Percentiles rank a stretch among this genome's conserved stretches.
Evolutionary conservation across 2,888 invertebrate species (phyloP).

Genomic region (Harpalus rubripes): DNA sequence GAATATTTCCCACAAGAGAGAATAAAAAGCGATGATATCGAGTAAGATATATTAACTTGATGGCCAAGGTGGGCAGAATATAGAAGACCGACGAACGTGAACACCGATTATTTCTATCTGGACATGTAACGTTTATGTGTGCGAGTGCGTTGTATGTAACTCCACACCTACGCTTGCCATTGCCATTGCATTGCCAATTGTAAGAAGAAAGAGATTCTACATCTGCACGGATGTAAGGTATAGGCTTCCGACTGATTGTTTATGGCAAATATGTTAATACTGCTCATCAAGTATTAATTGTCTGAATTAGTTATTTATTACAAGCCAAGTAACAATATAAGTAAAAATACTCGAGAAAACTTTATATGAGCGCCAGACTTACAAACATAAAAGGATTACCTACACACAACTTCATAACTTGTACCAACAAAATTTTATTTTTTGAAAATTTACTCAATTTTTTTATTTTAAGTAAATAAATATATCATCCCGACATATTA

Average conservation of each 20-base stretch:
- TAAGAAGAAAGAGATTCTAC: conserved; percentile 5
- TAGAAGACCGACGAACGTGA: conserved; percentile 20
- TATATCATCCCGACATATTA: too few relatives aligned
- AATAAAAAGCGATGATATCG: background rate
- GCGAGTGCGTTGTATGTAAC: conserved; percentile 26
- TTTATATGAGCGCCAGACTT: too few relatives aligned
- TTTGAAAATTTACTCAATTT: too few relatives aligned
- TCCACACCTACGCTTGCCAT: conserved; percentile 26
- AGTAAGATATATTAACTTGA: background rate
- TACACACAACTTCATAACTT: too few relatives aligned
- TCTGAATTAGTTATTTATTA: too few relatives aligned
- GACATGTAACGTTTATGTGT: conserved; percentile 32
- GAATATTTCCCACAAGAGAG: background rate
- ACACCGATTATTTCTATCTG: conserved; percentile 37
- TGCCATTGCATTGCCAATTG: conserved; percentile 21
- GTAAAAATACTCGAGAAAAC: too few relatives aligned
- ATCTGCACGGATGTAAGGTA: background rate
- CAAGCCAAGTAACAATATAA: too few relatives aligned
- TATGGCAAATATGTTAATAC: background rate
- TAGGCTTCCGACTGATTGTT: conserved; percentile 3
- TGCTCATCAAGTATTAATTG: background rate
- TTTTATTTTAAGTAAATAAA: too few relatives aligned
- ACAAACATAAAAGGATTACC: too few relatives aligned
- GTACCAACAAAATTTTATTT: too few relatives aligned
- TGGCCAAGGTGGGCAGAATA: conserved; percentile 9